Base-by-base conservation (phyloP, 1,140 invertebrate species). In the Halictus rubicundus region DNA sequence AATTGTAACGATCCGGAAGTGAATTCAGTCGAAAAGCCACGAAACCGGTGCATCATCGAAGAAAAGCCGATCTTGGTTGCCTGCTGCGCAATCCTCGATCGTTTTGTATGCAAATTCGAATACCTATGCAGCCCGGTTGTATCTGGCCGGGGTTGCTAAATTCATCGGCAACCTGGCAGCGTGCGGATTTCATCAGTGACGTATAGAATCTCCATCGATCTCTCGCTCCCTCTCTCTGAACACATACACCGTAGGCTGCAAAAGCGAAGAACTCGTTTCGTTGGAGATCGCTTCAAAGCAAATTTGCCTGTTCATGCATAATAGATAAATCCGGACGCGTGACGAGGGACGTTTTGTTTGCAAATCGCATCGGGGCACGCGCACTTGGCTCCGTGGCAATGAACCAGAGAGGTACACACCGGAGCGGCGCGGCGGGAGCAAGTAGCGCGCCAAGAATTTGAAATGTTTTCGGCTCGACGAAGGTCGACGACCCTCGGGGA, bases 381-480 rank as follows among this genome's bases (percentile, higher is more conserved):
- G 61, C 71, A 73, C 46, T 79, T 66, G 68, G 70, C 59, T 32
- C 32, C 72, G 72, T 72, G 78, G 64, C 70, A 75, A 80, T 74
- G 63, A 75, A 75, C 69, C 49, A 71, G 69, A 65, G 49, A 42
- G 64, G 19, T 27, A 46, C 32, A 5, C 42, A 10, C 42, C 49
- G 49, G 19, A 21, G 39, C 64, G 39, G 59, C 52, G 52, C 23
- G 70, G 63, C 71, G 63, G 70, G 63, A 63, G 63, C 63, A 49
- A 68, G 68, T 79, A 69, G 49, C 78, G 65, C 78, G 79, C 73
- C 42, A 66, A 81, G 79, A 81, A 81, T 81, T 81, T 81, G 39
- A 77, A 81, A 81, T 77, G 79, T 77, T 81, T 81, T 81, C 54
- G 79, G 79, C 66, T 27, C 65, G 27, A 16, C 0, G 14, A 32